Evolutionary conservation across 2,797 vertebrate species (phyloP).

Genomic region (Pantherophis alleghaniensis): DNA sequence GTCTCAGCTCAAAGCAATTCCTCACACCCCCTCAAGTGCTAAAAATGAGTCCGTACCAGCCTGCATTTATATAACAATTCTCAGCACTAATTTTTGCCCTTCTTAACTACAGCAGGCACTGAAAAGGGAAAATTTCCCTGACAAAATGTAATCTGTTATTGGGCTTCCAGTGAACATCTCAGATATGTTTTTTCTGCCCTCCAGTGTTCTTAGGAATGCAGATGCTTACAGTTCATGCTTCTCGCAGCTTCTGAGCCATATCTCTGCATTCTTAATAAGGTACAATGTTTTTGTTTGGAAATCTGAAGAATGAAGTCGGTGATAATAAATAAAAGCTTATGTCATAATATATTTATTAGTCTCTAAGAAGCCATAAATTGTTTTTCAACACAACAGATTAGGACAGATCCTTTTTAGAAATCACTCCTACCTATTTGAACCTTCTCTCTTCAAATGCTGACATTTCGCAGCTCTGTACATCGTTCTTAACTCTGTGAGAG

Average conservation of each 20-base stretch:
- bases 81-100: conserved; percentile 66
- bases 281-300: background rate
- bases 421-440: background rate
- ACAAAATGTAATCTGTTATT: conserved; percentile 47
- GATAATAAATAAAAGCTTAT: background rate
- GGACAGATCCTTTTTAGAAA: background rate
- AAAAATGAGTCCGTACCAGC: conserved; percentile 71
- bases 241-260: background rate
- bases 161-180: background rate
- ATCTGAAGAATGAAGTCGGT: background rate
- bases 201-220: background rate
- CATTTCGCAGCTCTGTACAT: background rate
- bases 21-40: conserved; percentile 70
- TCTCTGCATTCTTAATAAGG: background rate
- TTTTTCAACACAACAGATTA: background rate
- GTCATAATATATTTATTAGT: background rate
- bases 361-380: background rate
- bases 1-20: conserved; percentile 68
- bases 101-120: conserved; percentile 54
- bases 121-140: conserved; percentile 49
- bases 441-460: background rate
- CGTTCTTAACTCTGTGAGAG: background rate
- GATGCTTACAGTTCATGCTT: background rate
- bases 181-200: conserved; percentile 18
- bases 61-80: conserved; percentile 72